A percentile compares a stretch with the other conserved stretches of the same genome.
These are phyloP conservation scores for Rhinella marina DNA, from an alignment of 2,797 vertebrate species.

Conservation along the genomic window DNA sequence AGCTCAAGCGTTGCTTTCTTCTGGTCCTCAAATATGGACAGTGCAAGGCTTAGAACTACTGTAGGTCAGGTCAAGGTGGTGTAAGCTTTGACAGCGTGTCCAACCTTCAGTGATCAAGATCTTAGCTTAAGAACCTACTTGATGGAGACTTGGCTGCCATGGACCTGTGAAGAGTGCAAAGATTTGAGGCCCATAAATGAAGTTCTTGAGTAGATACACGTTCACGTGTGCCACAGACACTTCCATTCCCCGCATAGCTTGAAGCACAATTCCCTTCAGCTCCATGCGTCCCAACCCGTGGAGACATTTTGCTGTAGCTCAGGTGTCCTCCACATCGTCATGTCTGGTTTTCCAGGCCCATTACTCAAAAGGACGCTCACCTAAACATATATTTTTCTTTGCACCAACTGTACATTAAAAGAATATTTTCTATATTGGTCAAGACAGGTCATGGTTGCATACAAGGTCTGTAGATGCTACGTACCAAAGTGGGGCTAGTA, in stretches of 20 bases:
- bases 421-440: constrained; percentile 28
- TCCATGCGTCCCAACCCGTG: not conserved
- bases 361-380: not conserved
- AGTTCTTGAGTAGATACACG: not conserved
- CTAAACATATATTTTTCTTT: not conserved
- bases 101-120: not conserved
- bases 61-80: not conserved
- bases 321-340: constrained; percentile 23
- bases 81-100: not conserved
- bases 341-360: not conserved
- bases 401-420: not conserved
- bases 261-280: constrained; percentile 6
- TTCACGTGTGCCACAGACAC: not conserved
- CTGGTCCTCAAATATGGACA: not conserved
- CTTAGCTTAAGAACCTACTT: not conserved
- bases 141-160: not conserved
- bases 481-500: constrained; percentile 32
- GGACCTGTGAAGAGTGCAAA: not conserved
- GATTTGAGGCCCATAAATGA: not conserved
- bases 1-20: not conserved
- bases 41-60: not conserved
- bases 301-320: constrained; percentile 27
- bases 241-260: not conserved
- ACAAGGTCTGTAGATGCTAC: constrained; percentile 26
- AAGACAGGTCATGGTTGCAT: constrained; percentile 12